Evolutionary conservation across 92 coral and sea anemone genomes (phyloP).

Genomic region (Porites divaricata): DNA sequence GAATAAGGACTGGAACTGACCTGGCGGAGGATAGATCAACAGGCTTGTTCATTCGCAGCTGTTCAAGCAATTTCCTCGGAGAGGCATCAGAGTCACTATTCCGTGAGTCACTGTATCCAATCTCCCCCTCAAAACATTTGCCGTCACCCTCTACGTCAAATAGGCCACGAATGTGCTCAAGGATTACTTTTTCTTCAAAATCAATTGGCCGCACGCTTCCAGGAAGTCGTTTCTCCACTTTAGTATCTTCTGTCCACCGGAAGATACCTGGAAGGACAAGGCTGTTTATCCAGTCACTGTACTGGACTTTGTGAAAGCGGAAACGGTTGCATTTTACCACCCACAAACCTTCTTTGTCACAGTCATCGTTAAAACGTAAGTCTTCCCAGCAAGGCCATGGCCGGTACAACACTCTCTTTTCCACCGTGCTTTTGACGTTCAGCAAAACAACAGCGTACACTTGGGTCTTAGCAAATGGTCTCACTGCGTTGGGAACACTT

Average conservation of each 20-base stretch:
- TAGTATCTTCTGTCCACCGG: conserved; percentile 24
- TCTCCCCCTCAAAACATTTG: conserved; percentile 25
- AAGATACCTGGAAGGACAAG: conserved; percentile 14
- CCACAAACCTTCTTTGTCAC: conserved; percentile 64
- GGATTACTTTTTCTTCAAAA: conserved; percentile 21
- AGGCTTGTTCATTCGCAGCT: too few species aligned
- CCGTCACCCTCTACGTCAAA: not conserved
- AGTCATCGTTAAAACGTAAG: conserved; percentile 64
- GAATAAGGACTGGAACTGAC: not conserved
- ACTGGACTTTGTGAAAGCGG: conserved; percentile 36
- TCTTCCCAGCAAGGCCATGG: conserved; percentile 74
- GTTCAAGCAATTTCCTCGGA: not conserved
- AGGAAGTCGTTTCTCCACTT: not conserved
- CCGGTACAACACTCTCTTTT: conserved; percentile 48
- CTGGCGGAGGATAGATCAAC: too few species aligned
- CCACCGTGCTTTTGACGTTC: conserved; percentile 52
- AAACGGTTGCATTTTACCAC: conserved; percentile 62
- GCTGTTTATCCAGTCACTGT: conserved; percentile 40
- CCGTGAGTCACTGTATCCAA: conserved; percentile 1
- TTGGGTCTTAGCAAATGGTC: conserved; percentile 46
- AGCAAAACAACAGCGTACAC: conserved; percentile 51
- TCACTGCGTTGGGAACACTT: conserved; percentile 30
- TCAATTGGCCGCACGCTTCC: conserved; percentile 2
- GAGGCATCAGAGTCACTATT: not conserved
- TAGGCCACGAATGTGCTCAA: not conserved